phyloP scores from a whole-genome alignment of 2,888 invertebrate species.

The Drosophila kambysellisi region DNA sequence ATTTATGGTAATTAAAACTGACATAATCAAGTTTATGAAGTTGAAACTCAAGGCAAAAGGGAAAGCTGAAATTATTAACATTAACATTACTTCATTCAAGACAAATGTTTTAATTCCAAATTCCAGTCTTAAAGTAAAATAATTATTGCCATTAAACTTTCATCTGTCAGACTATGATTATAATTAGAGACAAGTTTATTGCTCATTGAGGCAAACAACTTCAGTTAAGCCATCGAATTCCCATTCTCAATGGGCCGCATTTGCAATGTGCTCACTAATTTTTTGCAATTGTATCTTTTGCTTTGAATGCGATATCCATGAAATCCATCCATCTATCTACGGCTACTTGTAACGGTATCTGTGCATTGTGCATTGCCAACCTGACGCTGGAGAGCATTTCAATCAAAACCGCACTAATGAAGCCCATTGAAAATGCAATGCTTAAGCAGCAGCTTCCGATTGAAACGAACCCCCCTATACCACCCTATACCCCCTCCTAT shows the following conservation, averaged over 20 bases:
- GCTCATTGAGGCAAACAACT: conserved; percentile 45
- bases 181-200: conserved; percentile 38
- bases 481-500: background rate
- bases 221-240: conserved; percentile 47
- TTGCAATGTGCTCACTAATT: conserved; percentile 67
- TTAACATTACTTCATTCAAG: background rate
- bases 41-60: background rate
- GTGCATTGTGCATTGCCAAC: conserved; percentile 43
- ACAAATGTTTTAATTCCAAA: too few species aligned
- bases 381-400: conserved; percentile 58
- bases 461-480: conserved; percentile 11
- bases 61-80: background rate
- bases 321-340: conserved; percentile 47
- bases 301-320: conserved; percentile 48
- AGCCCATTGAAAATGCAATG: conserved; percentile 77
- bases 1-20: conserved; percentile 61
- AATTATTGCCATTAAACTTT: background rate
- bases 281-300: conserved; percentile 67
- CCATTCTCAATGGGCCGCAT: conserved; percentile 41
- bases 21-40: conserved; percentile 30
- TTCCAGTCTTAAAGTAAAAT: too few species aligned
- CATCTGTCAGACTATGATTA: background rate
- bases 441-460: conserved; percentile 66
- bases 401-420: conserved; percentile 77
- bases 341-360: conserved; percentile 66